Conservation (phyloP, 1,140 invertebrate genomes). For the Neodiprion lecontei region DNA sequence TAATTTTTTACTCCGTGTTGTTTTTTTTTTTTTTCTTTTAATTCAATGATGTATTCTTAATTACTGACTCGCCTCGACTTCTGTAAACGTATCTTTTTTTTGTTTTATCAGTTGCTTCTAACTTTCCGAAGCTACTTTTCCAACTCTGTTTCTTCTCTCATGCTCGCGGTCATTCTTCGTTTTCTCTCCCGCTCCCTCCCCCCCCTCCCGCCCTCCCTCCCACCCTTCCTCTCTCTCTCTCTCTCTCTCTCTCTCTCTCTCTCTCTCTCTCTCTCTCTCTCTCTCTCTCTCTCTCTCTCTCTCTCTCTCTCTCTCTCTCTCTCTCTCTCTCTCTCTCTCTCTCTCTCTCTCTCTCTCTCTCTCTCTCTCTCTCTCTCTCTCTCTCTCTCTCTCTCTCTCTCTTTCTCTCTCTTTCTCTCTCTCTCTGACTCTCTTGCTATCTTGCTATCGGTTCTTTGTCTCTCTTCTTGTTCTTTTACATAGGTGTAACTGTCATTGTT, state of each 20-base stretch:
- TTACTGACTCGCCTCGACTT: conserved; percentile 8
- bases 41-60: neutral
- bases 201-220: too few relatives aligned
- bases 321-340: neutral
- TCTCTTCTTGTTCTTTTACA: neutral
- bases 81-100: conserved; percentile 20
- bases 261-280: neutral
- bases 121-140: conserved; percentile 6
- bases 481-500: neutral
- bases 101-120: conserved; percentile 24
- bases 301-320: neutral
- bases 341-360: neutral
- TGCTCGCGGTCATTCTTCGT: neutral
- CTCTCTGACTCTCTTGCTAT: neutral
- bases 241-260: neutral
- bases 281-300: neutral
- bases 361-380: neutral
- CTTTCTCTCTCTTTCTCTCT: neutral
- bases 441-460: too few relatives aligned
- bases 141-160: neutral
- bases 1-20: neutral
- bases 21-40: conserved; percentile 2
- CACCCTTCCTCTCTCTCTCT: neutral
- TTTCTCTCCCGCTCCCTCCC: neutral
- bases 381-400: neutral